Evolutionary conservation across 2,888 invertebrate genomes (phyloP), one percentile per base, ranked within the genome.

Genomic region (Orchesellides sinensis): DNA sequence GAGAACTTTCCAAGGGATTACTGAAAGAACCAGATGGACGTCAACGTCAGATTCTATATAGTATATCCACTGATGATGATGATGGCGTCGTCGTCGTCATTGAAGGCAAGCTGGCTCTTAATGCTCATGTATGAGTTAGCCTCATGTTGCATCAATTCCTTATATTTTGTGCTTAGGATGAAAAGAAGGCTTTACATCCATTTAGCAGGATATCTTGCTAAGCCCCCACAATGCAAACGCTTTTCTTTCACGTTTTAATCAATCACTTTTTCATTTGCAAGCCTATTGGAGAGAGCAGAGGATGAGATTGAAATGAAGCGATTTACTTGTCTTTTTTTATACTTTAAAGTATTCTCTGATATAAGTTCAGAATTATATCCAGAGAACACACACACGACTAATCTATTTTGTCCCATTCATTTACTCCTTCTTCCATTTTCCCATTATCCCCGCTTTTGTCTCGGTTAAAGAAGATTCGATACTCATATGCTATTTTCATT

Each of bases 241-340:
- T 81, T 81, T 66, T 56, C 59, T 81, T 74, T 68, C 73, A 68
- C 45, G 73, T 81, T 80, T 81, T 81, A 81, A 81, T 81, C 80
- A 81, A 81, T 81, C 80, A 81, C 80, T 81, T 73, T 81, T 81
- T 81, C 73, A 73, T 81, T 73, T 73, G 59, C 80, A 61, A 68
- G 68, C 52, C 32, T 66, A 35, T 45, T 40, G n/a, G 4, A 10
- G 45, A 72, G 45, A 52, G 52, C 61, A 32, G 49, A 59, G 66
- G n/a, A n/a, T 35, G 54, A 47, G 69, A 56, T 54, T 66, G 61
- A 54, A 78, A 78, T 69, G 78, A 77, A 69, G 69, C 25, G 47
- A 54, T 77, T 77, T 56, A 47, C 29, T 61, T 17, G 23, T 52
- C 52, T 2, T 17, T 52, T 17, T 56, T n/a, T 8, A 8, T 29